phyloP scores from a whole-genome alignment of 2,888 invertebrate genomes.

The Drosophila mulleri region DNA sequence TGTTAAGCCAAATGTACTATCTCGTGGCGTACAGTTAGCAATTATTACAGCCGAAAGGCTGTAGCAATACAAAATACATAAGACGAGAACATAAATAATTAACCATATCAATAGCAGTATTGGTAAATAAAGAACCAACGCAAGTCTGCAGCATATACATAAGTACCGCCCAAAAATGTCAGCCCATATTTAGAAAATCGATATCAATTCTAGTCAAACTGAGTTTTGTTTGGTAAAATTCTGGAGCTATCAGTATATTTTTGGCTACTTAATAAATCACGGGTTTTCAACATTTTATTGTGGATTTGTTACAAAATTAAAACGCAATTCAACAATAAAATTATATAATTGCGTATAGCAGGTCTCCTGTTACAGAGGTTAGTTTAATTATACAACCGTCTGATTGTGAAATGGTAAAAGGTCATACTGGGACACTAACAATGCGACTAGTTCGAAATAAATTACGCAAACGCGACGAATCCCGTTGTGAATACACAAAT shows the following conservation, averaged over 20 bases:
- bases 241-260: conserved; percentile 9
- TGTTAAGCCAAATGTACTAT: conserved; percentile 82
- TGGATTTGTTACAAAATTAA: conserved; percentile 15
- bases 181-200: conserved; percentile 66
- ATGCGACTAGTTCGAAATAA: conserved; percentile 96
- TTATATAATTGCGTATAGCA: conserved; percentile 44
- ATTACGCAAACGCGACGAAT: conserved; percentile 93
- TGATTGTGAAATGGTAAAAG: conserved; percentile 88
- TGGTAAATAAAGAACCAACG: conserved; percentile 11
- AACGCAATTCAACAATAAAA: conserved; percentile 20
- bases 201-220: conserved; percentile 57
- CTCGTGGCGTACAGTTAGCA: conserved; percentile 82
- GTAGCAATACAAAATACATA: conserved; percentile 22
- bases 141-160: conserved; percentile 29
- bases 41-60: conserved; percentile 67
- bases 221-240: conserved; percentile 8
- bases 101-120: conserved; percentile 21
- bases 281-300: conserved; percentile 16
- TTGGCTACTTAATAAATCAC: conserved; percentile 13
- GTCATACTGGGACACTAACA: conserved; percentile 94
- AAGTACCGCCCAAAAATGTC: conserved; percentile 50
- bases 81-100: conserved; percentile 20
- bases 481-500: conserved; percentile 85
- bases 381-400: conserved; percentile 29
- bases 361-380: conserved; percentile 12